Conservation (phyloP, 2,113 vertebrate genomes). For the Piprites chloris region DNA sequence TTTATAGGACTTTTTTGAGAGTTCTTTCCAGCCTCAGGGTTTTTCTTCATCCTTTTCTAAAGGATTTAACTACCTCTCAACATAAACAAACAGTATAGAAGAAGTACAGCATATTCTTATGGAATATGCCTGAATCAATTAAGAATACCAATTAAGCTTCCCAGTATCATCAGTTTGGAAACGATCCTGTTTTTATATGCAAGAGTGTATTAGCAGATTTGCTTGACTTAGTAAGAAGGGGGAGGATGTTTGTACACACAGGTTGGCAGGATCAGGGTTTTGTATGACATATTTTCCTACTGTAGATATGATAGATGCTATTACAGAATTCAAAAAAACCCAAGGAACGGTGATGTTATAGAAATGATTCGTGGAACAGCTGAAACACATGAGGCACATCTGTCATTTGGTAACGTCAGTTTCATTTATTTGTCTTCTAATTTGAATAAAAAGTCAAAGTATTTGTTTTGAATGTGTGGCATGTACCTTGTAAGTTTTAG, state of each 20-base stretch:
- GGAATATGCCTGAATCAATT: neutral
- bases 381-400: neutral
- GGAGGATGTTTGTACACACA: neutral
- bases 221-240: neutral
- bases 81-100: neutral
- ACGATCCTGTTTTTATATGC: neutral
- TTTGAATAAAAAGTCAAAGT: neutral
- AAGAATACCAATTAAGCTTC: neutral
- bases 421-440: neutral
- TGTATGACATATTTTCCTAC: neutral
- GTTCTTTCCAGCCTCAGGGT: neutral
- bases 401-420: neutral
- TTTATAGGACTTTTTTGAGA: neutral
- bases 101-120: neutral
- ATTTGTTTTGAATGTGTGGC: neutral
- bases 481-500: neutral
- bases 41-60: neutral
- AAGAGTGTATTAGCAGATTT: neutral
- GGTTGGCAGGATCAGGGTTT: neutral
- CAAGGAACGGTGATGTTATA: neutral
- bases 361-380: neutral
- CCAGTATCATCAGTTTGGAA: neutral
- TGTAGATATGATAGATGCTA: neutral
- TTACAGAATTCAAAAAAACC: neutral
- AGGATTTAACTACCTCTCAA: neutral